Conservation (phyloP, 2,113 vertebrate genomes). For the Sander vitreus region DNA sequence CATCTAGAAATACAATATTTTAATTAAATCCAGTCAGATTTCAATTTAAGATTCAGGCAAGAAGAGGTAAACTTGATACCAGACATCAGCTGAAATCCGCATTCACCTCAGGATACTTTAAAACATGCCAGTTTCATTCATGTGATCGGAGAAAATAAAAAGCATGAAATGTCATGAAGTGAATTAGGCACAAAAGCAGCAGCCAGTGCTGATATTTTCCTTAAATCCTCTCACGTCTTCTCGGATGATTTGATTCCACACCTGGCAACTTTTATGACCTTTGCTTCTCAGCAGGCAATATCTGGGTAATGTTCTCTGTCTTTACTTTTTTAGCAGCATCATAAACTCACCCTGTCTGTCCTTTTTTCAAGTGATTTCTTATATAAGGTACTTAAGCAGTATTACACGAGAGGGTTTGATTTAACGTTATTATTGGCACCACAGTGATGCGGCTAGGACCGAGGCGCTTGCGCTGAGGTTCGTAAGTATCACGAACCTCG, state of each 20-base stretch:
- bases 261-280: slow-evolving; percentile 74
- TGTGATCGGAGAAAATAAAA: slow-evolving; percentile 53
- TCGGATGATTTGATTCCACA: slow-evolving; percentile 74
- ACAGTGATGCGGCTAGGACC: too few species aligned
- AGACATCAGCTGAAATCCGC: slow-evolving; percentile 36
- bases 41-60: slow-evolving; percentile 7
- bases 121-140: slow-evolving; percentile 44
- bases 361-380: slow-evolving; percentile 39
- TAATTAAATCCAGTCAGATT: slow-evolving; percentile 32
- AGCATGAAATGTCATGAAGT: slow-evolving; percentile 49
- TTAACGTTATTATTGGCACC: too few species aligned
- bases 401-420: too few species aligned
- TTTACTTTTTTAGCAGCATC: slow-evolving; percentile 49
- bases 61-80: slow-evolving; percentile 8
- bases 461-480: too few species aligned
- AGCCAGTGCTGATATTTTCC: slow-evolving; percentile 56
- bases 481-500: too few species aligned
- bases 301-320: slow-evolving; percentile 53
- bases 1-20: slow-evolving; percentile 5
- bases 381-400: slow-evolving; percentile 1
- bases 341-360: slow-evolving; percentile 36
- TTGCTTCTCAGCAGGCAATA: slow-evolving; percentile 65
- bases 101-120: slow-evolving; percentile 34
- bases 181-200: slow-evolving; percentile 56
- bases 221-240: slow-evolving; percentile 65